phyloP scores from a whole-genome alignment of 1,140 invertebrate species.

The Drosophila trapezifrons region DNA sequence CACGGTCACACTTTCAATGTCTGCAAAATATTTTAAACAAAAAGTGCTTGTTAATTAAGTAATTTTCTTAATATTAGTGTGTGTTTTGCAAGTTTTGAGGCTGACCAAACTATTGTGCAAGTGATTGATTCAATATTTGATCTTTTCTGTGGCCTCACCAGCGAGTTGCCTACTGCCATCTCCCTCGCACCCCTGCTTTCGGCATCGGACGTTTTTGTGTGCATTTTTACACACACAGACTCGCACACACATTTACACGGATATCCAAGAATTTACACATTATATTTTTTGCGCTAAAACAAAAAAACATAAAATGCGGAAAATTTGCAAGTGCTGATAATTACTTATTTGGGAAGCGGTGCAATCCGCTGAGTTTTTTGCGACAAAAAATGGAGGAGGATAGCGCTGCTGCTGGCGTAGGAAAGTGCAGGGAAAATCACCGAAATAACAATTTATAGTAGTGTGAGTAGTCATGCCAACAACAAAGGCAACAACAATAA shows the following conservation, averaged over 20 bases:
- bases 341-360: conserved; percentile 18
- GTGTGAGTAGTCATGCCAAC: conserved; percentile 67
- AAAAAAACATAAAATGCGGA: conserved; percentile 8
- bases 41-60: conserved; percentile 51
- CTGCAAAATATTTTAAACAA: conserved; percentile 72
- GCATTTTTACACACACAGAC: conserved; percentile 37
- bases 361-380: conserved; percentile 22
- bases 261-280: conserved; percentile 24
- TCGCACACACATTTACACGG: conserved; percentile 6
- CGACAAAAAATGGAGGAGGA: conserved; percentile 64
- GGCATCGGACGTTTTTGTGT: conserved; percentile 37
- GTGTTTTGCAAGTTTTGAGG: conserved; percentile 22
- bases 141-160: background rate
- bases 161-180: conserved; percentile 19
- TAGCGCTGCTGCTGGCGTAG: conserved; percentile 31
- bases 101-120: conserved; percentile 24
- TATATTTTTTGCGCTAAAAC: conserved; percentile 33
- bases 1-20: conserved; percentile 51
- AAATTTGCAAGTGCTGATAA: conserved; percentile 35
- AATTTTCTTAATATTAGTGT: conserved; percentile 29
- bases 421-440: conserved; percentile 21
- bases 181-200: conserved; percentile 32
- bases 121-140: conserved; percentile 1
- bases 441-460: conserved; percentile 69
- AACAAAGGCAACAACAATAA: conserved; percentile 57